These are phyloP conservation scores for Zoroaster sp. DNA, from an alignment of 53 echinoderm and acorn worm genomes.

Conservation along the genomic window DNA sequence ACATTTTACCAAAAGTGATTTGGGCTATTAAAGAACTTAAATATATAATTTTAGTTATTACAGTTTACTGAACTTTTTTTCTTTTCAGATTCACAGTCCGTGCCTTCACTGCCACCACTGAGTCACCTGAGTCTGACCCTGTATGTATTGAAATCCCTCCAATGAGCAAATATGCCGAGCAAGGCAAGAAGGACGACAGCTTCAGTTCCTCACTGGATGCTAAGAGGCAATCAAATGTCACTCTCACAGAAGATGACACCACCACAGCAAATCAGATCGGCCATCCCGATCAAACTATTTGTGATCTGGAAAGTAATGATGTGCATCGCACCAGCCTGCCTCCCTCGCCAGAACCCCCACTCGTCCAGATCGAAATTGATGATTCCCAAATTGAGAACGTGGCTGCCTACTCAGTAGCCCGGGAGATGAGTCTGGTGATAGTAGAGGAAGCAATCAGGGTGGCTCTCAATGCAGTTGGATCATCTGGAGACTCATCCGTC, in stretches of 20 bases:
- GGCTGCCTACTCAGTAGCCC: conserved; percentile 49
- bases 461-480: conserved; percentile 22
- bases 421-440: conserved; percentile 69
- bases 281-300: background rate
- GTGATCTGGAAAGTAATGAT: background rate
- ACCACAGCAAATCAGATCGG: background rate
- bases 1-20: too few relatives aligned
- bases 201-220: background rate
- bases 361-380: conserved; percentile 18
- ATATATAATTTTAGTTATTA: too few relatives aligned
- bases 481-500: conserved; percentile 1
- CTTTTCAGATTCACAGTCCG: conserved; percentile 68
- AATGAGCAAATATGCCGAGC: background rate
- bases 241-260: background rate
- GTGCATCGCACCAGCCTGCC: background rate
- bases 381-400: conserved; percentile 22
- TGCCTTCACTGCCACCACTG: conserved; percentile 51
- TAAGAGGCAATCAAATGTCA: background rate
- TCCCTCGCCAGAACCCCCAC: conserved; percentile 22
- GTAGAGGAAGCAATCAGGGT: conserved; percentile 58
- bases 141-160: conserved; percentile 32
- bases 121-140: conserved; percentile 70
- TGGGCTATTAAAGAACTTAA: too few relatives aligned
- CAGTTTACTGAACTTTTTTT: too few relatives aligned
- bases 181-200: background rate